These are phyloP conservation scores for Pimephales promelas DNA, from an alignment of 2,113 vertebrate species.

Conservation along the genomic window DNA sequence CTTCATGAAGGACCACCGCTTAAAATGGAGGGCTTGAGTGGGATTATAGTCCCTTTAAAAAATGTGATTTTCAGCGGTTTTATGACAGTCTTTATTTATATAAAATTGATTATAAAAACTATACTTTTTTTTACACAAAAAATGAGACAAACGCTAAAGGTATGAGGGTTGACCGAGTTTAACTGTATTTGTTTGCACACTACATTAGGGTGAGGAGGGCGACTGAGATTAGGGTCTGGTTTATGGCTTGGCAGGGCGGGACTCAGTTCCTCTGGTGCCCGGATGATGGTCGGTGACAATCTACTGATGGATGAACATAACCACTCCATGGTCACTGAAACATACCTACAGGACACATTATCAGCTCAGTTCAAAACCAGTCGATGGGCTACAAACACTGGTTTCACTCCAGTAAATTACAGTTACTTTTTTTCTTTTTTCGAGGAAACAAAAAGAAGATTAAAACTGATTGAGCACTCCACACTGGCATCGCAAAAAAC, in stretches of 20 bases:
- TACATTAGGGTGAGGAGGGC: constrained; percentile 84
- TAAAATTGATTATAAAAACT: constrained; percentile 99
- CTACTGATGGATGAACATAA: constrained; percentile 76
- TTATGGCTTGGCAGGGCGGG: constrained; percentile 61
- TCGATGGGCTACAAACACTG: constrained; percentile 83
- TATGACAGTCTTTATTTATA: constrained; percentile 86
- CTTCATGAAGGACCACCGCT: constrained; percentile 60
- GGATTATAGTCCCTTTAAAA: constrained; percentile 69
- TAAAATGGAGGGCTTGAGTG: constrained; percentile 66
- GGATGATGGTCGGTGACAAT: constrained; percentile 59
- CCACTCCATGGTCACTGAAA: constrained; percentile 81
- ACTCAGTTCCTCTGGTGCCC: constrained; percentile 42
- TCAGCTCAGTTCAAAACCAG: constrained; percentile 81
- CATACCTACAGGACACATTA: constrained; percentile 80
- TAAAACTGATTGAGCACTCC: constrained; percentile 67
- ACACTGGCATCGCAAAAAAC: constrained; percentile 52
- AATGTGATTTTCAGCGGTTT: constrained; percentile 77
- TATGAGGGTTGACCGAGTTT: constrained; percentile 79
- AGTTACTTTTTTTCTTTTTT: constrained; percentile 73
- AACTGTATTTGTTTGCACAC: constrained; percentile 75
- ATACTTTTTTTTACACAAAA: constrained; percentile 88
- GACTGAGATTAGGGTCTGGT: constrained; percentile 52
- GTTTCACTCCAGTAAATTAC: constrained; percentile 80
- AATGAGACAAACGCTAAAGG: constrained; percentile 85
- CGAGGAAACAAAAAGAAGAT: constrained; percentile 58